These are phyloP conservation scores for Hartigia nigra DNA, from an alignment of 2,888 invertebrate species.

Conservation along the genomic window DNA sequence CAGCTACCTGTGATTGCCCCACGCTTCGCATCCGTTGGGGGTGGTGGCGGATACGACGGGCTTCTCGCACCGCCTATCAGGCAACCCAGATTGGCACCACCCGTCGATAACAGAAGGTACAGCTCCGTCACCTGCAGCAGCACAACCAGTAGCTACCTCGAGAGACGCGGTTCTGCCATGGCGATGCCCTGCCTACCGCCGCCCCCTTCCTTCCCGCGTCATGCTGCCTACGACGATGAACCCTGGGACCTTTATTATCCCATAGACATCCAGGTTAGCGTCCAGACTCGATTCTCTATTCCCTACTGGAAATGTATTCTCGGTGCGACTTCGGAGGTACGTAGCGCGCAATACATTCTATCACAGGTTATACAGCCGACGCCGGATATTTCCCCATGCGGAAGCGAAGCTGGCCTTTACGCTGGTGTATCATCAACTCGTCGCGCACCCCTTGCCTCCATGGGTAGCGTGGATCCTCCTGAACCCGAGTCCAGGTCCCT, in stretches of 20 bases:
- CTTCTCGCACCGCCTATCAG: slow-evolving; percentile 75
- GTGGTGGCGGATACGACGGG: slow-evolving; percentile 78
- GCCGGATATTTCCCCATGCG: slow-evolving; percentile 85
- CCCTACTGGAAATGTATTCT: neutral
- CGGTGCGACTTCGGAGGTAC: neutral
- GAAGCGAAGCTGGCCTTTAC: slow-evolving; percentile 74
- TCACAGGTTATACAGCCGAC: slow-evolving; percentile 78
- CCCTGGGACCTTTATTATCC: slow-evolving; percentile 72
- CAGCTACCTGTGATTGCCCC: slow-evolving; percentile 50
- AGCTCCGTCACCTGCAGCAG: slow-evolving; percentile 89
- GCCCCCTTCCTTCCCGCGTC: slow-evolving; percentile 65
- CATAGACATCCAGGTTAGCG: slow-evolving; percentile 70
- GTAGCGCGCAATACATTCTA: slow-evolving; percentile 29
- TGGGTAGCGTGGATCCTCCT: slow-evolving; percentile 78
- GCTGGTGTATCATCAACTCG: slow-evolving; percentile 60
- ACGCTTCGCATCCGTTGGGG: slow-evolving; percentile 73
- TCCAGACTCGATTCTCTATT: neutral
- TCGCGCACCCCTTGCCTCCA: slow-evolving; percentile 82
- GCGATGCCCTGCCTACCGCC: slow-evolving; percentile 78
- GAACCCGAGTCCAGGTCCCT: slow-evolving; percentile 79
- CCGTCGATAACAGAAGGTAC: slow-evolving; percentile 71
- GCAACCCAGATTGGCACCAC: slow-evolving; percentile 64
- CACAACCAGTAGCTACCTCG: slow-evolving; percentile 85
- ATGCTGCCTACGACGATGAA: slow-evolving; percentile 60
- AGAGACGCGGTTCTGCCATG: slow-evolving; percentile 83